Base-by-base conservation (phyloP, 1,140 invertebrate genomes). In the Octopus sinensis region DNA sequence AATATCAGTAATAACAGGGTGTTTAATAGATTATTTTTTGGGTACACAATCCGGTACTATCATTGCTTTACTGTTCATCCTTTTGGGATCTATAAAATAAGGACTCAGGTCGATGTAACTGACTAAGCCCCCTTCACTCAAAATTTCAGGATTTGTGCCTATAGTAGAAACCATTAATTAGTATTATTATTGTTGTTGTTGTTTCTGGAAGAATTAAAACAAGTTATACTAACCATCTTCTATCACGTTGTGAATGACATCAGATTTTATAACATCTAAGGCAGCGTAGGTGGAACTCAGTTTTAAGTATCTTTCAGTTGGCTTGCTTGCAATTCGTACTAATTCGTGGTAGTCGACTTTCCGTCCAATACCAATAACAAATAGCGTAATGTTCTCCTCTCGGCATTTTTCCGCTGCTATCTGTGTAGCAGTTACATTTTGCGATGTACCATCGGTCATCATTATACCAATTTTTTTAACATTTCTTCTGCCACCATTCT, bases 401-500 rank as follows among this genome's bases (percentile, higher is more conserved):
- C 68, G 68, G 6, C 9, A 73, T n/a, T 12, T 6, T 73, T 23
- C 17, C 4, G 88, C 82, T 54, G 87, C 85, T 17, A 82, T 84
- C n/a, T 86, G 43, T 12, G 87, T 87, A 73, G 81, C 81, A 9
- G 84, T 53, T 7, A 85, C 82, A 76, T 87, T 84, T 13, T 85
- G 79, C 0, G 87, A 87, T 71, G 85, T 83, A 30, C 88, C 88
- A 80, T 89, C 88, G 0, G 88, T 89, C n/a, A 89, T 82, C 10
- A 89, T 82, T 51, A 89, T 85, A 13, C 82, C 86, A 12, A 88
- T 81, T 43, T 84, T 85, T 12, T 83, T 71, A 12, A 86, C 87
- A 12, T 80, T 78, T 3, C 77, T 78, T 53, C 88, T 43, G 10
- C 79, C 85, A 7, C 87, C 87, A 68, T 83, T 82, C 76, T 76